Base-by-base conservation (phyloP, 1,140 invertebrate genomes). In the Drosophila insularis region DNA sequence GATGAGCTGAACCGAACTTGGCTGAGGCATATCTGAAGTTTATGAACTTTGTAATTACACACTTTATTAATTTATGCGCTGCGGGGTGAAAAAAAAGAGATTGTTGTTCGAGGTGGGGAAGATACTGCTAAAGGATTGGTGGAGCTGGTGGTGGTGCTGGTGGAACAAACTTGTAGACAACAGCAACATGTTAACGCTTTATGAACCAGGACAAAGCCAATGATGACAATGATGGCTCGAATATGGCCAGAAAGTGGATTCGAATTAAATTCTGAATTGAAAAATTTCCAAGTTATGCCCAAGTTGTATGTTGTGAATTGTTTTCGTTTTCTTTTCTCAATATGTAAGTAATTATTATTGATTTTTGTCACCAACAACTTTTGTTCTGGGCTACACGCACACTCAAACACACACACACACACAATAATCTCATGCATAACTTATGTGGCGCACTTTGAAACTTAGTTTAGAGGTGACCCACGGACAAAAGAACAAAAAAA, bases 41-140 rank as follows among this genome's bases (percentile, higher is more conserved):
- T 87, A 87, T 87, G 84, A 87, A 87, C 82, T 87, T 89, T 87
- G 82, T 89, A 87, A 87, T 87, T 87, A 87, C 82, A 89, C 84
- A 87, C 84, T 87, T 87, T 87, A 87, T 87, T 87, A 87, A 87
- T 87, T 87, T 87, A 87, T 87, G 82, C 82, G 82, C 82, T 78
- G 84, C 80, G 84, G 84, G 77, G 63, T 63, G 59, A 59, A 65
- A 69, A 69, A 69, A 75, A 74, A 53, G 37, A 35, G 53, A 8
- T n/a, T 27, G 50, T 6, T 13, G 5, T n/a, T 19, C 39, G 40
- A 35, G 53, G 17, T 10, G 37, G 50, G 4, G 17, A 37, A 13
- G 11, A 13, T 37, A 1, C 11, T 37, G 35, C 35, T 37, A 11
- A 4, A 13, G 11, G 35, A 27, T 27, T 37, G 35, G 35, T 10